These are phyloP conservation scores for Apis dorsata DNA, from an alignment of 1,140 invertebrate species.

Conservation along the genomic window DNA sequence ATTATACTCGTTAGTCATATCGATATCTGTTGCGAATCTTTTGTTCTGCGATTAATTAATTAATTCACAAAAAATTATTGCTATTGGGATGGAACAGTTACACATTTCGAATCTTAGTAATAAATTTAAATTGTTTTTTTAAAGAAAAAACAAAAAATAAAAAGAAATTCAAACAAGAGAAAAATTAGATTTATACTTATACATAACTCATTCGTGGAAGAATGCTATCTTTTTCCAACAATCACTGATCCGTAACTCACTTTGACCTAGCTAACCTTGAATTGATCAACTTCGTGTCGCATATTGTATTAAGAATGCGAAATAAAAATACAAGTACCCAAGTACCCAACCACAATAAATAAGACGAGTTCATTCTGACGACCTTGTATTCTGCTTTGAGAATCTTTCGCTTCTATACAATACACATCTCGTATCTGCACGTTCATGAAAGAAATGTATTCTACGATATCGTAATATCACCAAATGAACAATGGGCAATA, in stretches of 20 bases:
- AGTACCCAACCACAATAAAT: not conserved
- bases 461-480: not conserved
- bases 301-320: slow-evolving; percentile 33
- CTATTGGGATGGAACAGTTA: no score
- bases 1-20: not conserved
- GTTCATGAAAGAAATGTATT: not conserved
- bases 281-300: slow-evolving; percentile 40
- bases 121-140: no score
- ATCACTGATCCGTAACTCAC: slow-evolving; percentile 47
- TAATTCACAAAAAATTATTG: not conserved
- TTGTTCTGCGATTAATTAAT: not conserved
- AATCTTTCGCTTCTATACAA: not conserved
- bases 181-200: not conserved
- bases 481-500: not conserved
- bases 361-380: not conserved
- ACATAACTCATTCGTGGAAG: not conserved
- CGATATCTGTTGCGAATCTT: not conserved
- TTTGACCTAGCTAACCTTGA: slow-evolving; percentile 62
- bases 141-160: not conserved
- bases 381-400: not conserved
- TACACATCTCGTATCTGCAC: not conserved
- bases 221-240: slow-evolving; percentile 14
- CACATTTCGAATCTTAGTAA: no score
- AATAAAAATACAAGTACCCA: slow-evolving; percentile 32
- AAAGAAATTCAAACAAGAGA: not conserved